Conservation (phyloP, 1,140 invertebrate genomes). For the Drosophila nikananu region DNA sequence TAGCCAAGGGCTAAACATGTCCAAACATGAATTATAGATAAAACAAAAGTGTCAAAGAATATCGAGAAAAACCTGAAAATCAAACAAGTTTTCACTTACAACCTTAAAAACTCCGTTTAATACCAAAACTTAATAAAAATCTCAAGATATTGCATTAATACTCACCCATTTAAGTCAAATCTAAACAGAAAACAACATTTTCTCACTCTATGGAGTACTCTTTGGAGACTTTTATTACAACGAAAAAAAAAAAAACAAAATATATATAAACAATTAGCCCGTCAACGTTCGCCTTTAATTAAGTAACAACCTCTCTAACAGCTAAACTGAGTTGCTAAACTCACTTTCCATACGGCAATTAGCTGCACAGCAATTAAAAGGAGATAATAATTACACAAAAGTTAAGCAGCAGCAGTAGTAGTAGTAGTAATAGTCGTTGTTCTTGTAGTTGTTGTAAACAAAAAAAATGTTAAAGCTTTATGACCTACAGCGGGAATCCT, state of each 20-base stretch:
- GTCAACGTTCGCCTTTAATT: constrained; percentile 47
- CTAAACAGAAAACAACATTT: not conserved
- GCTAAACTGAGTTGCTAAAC: constrained; percentile 32
- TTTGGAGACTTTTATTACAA: constrained; percentile 48
- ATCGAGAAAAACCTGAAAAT: not conserved
- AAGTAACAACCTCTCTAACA: constrained; percentile 74
- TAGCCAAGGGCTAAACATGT: too few relatives aligned
- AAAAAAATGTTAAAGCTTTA: constrained; percentile 30
- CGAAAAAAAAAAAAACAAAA: constrained; percentile 1
- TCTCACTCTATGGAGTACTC: constrained; percentile 17
- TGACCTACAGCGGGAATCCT: constrained; percentile 5
- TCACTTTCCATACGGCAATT: constrained; percentile 27
- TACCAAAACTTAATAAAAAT: not conserved
- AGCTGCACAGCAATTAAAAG: constrained; percentile 47
- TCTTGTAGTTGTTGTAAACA: not conserved
- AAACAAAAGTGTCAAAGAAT: not conserved
- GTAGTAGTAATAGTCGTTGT: not conserved
- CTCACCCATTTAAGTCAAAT: not conserved
- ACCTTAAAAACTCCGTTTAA: too few relatives aligned
- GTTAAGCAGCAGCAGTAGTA: not conserved
- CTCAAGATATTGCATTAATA: not conserved
- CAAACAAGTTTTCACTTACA: not conserved
- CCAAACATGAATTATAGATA: not conserved
- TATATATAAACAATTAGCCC: constrained; percentile 35
- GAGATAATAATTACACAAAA: constrained; percentile 14